These are phyloP conservation scores for Megamerina dolium DNA, from an alignment of 2,888 invertebrate genomes.

Conservation along the genomic window DNA sequence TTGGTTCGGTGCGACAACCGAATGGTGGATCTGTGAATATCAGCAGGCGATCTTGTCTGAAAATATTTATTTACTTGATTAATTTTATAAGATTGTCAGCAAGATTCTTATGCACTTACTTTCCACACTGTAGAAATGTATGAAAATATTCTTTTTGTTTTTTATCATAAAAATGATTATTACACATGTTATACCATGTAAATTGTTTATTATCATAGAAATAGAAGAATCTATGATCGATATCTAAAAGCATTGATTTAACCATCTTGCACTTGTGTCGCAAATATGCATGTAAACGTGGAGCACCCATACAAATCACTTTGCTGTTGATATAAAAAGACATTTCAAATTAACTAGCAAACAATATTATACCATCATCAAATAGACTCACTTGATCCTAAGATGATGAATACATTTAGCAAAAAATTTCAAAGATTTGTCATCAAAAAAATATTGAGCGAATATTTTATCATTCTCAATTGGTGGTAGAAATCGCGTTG, in stretches of 20 bases:
- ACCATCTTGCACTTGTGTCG: slow-evolving; percentile 40
- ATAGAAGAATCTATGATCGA: slow-evolving; percentile 67
- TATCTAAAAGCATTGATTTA: slow-evolving; percentile 68
- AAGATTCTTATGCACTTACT: slow-evolving; percentile 42
- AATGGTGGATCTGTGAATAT: slow-evolving; percentile 86
- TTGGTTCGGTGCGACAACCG: slow-evolving; percentile 79
- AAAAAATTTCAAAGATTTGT: slow-evolving; percentile 60
- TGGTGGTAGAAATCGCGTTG: slow-evolving; percentile 64
- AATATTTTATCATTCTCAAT: slow-evolving; percentile 70
- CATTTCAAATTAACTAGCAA: background rate
- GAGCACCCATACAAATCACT: slow-evolving; percentile 81
- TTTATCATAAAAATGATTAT: slow-evolving; percentile 74
- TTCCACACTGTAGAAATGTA: slow-evolving; percentile 57
- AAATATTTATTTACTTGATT: slow-evolving; percentile 12
- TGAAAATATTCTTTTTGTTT: slow-evolving; percentile 56
- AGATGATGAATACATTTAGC: slow-evolving; percentile 57
- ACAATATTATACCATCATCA: background rate
- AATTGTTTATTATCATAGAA: slow-evolving; percentile 63
- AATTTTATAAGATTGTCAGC: background rate
- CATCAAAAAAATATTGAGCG: slow-evolving; percentile 82
- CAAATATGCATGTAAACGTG: slow-evolving; percentile 68
- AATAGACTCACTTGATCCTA: slow-evolving; percentile 53
- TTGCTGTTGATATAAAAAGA: slow-evolving; percentile 50
- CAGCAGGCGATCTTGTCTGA: slow-evolving; percentile 52
- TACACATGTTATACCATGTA: slow-evolving; percentile 86